phyloP scores from a whole-genome alignment of 2,113 vertebrate species.

The Vicugna pacos region DNA sequence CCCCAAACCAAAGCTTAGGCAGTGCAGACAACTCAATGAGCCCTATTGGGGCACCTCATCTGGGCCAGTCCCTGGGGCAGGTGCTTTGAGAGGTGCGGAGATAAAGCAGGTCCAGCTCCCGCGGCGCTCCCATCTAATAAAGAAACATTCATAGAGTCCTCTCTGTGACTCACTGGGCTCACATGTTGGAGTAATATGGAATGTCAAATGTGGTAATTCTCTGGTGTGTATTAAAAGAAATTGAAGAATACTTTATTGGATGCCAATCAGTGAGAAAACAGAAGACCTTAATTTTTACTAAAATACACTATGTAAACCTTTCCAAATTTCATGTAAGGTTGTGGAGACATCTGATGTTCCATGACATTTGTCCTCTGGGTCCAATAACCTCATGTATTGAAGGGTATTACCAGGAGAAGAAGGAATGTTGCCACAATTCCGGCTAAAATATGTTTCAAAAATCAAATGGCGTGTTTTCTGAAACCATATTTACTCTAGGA shows the following conservation, averaged over 20 bases:
- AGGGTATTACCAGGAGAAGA: not conserved
- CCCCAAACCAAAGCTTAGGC: not conserved
- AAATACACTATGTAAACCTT: not conserved
- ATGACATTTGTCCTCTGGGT: not conserved
- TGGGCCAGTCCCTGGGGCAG: not conserved
- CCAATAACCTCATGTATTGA: not conserved
- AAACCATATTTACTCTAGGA: conserved; percentile 68
- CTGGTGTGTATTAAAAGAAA: not conserved
- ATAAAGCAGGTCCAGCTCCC: not conserved
- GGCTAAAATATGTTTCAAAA: conserved; percentile 70
- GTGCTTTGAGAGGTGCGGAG: not conserved
- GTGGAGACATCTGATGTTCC: not conserved
- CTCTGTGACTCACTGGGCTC: not conserved
- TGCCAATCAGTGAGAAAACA: not conserved
- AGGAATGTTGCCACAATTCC: not conserved
- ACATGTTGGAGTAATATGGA: not conserved
- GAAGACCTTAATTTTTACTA: not conserved
- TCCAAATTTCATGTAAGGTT: not conserved
- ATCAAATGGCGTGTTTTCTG: conserved; percentile 64
- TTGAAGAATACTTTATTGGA: not conserved
- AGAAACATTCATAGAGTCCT: not conserved
- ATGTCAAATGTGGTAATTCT: not conserved
- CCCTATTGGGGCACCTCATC: not conserved
- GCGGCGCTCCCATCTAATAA: not conserved
- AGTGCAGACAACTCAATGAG: not conserved